Evolutionary conservation across 2,888 invertebrate species (phyloP).

Genomic region (Amphipyra tragopoginis): DNA sequence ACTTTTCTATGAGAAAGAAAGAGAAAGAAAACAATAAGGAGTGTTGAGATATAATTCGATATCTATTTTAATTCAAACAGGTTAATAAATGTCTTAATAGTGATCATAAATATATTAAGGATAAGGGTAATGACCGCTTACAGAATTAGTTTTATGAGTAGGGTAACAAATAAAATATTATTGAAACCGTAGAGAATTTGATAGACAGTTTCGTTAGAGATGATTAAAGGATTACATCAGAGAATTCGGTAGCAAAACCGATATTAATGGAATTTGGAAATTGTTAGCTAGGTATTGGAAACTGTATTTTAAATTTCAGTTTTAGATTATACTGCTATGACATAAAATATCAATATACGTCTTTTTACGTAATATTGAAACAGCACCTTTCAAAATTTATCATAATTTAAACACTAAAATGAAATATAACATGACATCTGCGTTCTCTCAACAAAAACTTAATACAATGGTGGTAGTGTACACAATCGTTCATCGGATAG

Average conservation of each 20-base stretch:
- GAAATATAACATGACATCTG: conserved; percentile 20
- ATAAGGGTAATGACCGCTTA: conserved; percentile 23
- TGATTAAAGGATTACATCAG: neutral
- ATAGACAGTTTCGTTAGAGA: neutral
- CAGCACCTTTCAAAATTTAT: neutral
- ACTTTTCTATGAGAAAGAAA: conserved; percentile 6
- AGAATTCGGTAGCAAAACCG: neutral
- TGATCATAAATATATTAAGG: conserved; percentile 23
- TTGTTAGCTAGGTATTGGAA: neutral
- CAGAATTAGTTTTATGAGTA: conserved; percentile 17
- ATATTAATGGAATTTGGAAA: neutral
- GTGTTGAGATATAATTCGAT: conserved; percentile 31
- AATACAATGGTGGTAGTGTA: conserved; percentile 24
- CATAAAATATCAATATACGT: too few species aligned
- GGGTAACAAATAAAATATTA: neutral
- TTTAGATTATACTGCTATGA: too few species aligned
- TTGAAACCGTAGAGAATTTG: conserved; percentile 3
- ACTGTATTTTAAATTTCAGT: too few species aligned
- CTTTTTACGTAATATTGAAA: too few species aligned
- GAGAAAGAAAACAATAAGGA: conserved; percentile 26
- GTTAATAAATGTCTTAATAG: conserved; percentile 45
- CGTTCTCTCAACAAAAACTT: conserved; percentile 19
- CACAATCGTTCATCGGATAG: conserved; percentile 37
- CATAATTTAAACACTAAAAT: neutral
- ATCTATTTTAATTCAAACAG: conserved; percentile 37